Conservation (phyloP, 1,140 invertebrate species). For the Steinernema feltiae region DNA sequence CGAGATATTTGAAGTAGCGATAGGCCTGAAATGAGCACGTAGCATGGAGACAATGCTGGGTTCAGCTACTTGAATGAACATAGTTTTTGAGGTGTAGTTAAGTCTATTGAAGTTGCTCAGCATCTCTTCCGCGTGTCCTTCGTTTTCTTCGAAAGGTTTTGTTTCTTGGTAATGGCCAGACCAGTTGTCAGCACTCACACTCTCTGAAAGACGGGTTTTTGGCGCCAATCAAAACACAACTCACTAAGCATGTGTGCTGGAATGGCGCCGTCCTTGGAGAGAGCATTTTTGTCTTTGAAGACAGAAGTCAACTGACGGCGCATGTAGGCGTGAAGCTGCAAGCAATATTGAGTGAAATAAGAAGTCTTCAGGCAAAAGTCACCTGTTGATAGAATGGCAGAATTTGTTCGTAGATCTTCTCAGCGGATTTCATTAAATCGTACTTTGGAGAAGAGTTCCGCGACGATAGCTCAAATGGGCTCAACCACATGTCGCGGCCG, state of each 20-base stretch:
- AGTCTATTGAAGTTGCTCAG: constrained; percentile 25
- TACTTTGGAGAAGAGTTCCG: constrained; percentile 16
- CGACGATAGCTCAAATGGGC: constrained; percentile 35
- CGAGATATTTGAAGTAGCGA: constrained; percentile 37
- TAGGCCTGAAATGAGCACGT: constrained; percentile 32
- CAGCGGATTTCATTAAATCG: constrained; percentile 24
- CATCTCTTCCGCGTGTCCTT: constrained; percentile 30
- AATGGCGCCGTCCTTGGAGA: constrained; percentile 62
- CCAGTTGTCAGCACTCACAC: constrained; percentile 26
- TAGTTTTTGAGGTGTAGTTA: constrained; percentile 37
- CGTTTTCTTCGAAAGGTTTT: constrained; percentile 36
- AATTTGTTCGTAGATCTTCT: constrained; percentile 29
- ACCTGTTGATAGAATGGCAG: constrained; percentile 32
- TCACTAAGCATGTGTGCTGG: constrained; percentile 66
- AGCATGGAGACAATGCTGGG: not conserved
- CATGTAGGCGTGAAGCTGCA: constrained; percentile 38
- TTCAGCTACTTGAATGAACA: constrained; percentile 34
- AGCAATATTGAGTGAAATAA: not conserved
- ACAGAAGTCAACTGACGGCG: constrained; percentile 36
- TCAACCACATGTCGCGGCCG: constrained; percentile 38
- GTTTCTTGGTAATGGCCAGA: constrained; percentile 35
- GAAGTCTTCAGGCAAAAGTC: no score
- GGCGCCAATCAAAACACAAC: not conserved
- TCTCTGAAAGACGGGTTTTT: constrained; percentile 8
- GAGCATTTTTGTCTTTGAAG: constrained; percentile 32